Base-by-base conservation (phyloP, 2,888 invertebrate species). In the Eucera pruinosa region DNA sequence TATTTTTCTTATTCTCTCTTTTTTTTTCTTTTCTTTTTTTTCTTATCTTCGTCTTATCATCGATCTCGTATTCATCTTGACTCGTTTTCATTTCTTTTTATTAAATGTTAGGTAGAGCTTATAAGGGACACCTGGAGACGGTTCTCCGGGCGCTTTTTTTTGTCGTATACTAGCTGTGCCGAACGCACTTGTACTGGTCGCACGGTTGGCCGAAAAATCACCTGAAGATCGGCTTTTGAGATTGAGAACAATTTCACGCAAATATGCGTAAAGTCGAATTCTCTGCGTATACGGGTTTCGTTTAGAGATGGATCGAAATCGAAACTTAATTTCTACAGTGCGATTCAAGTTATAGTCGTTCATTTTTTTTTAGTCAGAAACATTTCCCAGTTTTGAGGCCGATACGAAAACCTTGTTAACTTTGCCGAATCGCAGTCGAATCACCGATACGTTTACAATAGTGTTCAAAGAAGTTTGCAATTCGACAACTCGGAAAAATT, bases 81-180 rank as follows among this genome's bases (percentile, higher is more conserved):
- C 83, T 79, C 76, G 52, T 82, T 72, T 83, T 75, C 62, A 73
- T 80, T 77, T 83, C 87, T 84, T 86, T 89, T 89, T 88, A 89
- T 89, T 90, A 90, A 91, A 91, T 87, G 89, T 91, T 91, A 89
- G 87, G 86, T 91, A 91, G 89, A 89, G 89, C 89, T 86, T 90
- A 86, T 83, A 89, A 87, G 89, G 87, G 83, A 86, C 88, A 83
- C 86, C 87, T 80, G 80, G 84, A 81, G 87, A 80, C 80, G 84
- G 87, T 83, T 89, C 86, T 74, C 80, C 85, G 82, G 87, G 86
- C 87, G 87, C 84, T 86, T 85, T 82, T n/a, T n/a, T 85, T 90
- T 89, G 85, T 92, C 92, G 92, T 92, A 92, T 92, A 92, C 92
- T 92, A 92, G 92, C 91, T 92, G 92, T 92, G 92, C 92, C 89